These are phyloP conservation scores for Drosophila parabipectinata DNA, from an alignment of 1,140 invertebrate genomes.

Conservation along the genomic window DNA sequence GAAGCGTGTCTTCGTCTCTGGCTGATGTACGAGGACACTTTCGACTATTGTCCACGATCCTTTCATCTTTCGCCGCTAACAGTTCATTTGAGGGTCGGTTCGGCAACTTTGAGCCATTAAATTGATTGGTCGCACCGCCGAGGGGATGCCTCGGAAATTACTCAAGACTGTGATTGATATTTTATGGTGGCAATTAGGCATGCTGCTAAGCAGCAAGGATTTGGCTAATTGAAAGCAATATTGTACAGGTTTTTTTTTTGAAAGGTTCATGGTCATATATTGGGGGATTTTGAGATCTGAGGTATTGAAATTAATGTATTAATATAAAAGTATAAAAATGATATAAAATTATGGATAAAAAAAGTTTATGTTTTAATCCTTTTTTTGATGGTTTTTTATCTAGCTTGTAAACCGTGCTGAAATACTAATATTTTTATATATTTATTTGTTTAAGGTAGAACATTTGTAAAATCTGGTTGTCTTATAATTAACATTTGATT, in stretches of 20 bases:
- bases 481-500: too few relatives aligned
- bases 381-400: too few relatives aligned
- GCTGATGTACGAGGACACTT: constrained; percentile 77
- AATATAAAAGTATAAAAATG: too few relatives aligned
- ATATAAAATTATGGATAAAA: too few relatives aligned
- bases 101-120: constrained; percentile 20
- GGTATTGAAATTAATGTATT: neutral
- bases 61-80: constrained; percentile 66
- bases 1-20: constrained; percentile 73
- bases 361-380: too few relatives aligned
- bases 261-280: neutral
- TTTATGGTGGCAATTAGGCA: constrained; percentile 21
- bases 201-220: constrained; percentile 33
- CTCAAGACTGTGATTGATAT: constrained; percentile 44
- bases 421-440: too few relatives aligned
- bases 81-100: constrained; percentile 37
- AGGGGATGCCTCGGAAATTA: constrained; percentile 28
- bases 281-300: neutral
- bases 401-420: too few relatives aligned
- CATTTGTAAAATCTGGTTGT: too few relatives aligned
- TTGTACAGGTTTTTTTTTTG: neutral
- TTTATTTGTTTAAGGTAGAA: too few relatives aligned
- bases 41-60: constrained; percentile 35
- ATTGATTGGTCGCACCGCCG: constrained; percentile 53
- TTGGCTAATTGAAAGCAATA: constrained; percentile 9